Percentiles rank a stretch among this genome's conserved stretches.
phyloP scores from a whole-genome alignment of 2,113 vertebrate genomes.

The Sturnus vulgaris region DNA sequence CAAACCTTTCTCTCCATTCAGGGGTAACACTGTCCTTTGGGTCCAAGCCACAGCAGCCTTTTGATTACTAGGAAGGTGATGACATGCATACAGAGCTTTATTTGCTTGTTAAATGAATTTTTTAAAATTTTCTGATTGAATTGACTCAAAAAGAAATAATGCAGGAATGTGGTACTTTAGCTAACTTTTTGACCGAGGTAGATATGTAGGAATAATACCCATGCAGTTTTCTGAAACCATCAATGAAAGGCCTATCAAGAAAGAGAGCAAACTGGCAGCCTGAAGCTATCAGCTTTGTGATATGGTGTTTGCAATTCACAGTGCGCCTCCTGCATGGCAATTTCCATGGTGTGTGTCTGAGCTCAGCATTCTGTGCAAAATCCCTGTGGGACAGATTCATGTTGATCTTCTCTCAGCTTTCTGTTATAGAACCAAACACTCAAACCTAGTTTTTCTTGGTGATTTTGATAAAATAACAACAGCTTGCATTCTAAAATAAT shows the following conservation, averaged over 20 bases:
- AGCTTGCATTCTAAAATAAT: not conserved
- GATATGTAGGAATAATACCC: not conserved
- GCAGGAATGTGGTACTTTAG: not conserved
- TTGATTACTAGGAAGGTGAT: not conserved
- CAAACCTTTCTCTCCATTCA: not conserved
- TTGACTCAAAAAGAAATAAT: not conserved
- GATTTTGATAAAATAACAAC: not conserved
- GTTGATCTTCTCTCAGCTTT: not conserved
- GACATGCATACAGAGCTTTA: not conserved
- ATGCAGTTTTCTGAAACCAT: not conserved
- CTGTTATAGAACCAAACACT: not conserved
- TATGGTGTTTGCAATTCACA: not conserved
- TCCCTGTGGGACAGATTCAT: not conserved
- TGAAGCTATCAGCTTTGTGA: not conserved
- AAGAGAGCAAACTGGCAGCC: not conserved
- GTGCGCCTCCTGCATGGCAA: fast-evolving
- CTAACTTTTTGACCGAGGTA: not conserved
- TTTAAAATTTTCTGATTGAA: not conserved
- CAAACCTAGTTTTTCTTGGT: not conserved
- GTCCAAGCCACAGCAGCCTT: not conserved
- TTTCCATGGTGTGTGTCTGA: not conserved
- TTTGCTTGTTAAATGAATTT: not conserved
- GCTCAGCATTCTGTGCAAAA: not conserved
- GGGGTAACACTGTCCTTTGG: not conserved
- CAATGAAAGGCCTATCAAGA: not conserved